These are phyloP conservation scores for Setipinna tenuifilis DNA, from an alignment of 2,797 vertebrate genomes.

Conservation along the genomic window DNA sequence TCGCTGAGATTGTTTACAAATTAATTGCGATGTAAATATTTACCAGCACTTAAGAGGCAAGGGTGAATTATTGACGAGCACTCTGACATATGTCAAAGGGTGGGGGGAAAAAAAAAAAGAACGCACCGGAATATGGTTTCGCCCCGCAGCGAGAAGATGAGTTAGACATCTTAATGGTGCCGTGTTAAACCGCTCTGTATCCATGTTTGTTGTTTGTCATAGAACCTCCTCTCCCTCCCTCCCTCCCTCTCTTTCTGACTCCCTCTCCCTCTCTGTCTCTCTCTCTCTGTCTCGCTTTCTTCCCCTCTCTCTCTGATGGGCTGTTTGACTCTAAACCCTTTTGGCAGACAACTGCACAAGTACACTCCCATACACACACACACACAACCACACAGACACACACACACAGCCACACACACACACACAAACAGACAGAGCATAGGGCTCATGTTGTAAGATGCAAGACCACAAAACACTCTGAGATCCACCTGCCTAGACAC, in stretches of 20 bases:
- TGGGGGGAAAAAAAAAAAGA: slow-evolving; percentile 32
- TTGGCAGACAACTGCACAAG: not conserved
- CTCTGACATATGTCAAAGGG: slow-evolving; percentile 56
- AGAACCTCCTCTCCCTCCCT: not conserved
- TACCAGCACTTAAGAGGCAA: slow-evolving; percentile 47
- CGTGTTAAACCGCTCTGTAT: slow-evolving; percentile 51
- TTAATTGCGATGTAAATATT: slow-evolving; percentile 67
- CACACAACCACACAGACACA: not conserved
- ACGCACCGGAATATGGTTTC: slow-evolving; percentile 43
- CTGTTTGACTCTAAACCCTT: slow-evolving; percentile 31
- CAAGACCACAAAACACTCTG: too few relatives aligned
- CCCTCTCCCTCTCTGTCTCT: slow-evolving; percentile 16
- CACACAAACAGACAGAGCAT: not conserved
- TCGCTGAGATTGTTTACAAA: slow-evolving; percentile 58
- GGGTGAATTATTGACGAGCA: slow-evolving; percentile 63
- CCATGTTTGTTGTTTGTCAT: slow-evolving; percentile 42
- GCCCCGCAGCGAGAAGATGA: slow-evolving; percentile 48
- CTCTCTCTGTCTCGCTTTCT: too few relatives aligned
- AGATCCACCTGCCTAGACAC: too few relatives aligned
- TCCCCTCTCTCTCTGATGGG: slow-evolving; percentile 43
- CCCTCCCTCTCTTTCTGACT: slow-evolving; percentile 11
- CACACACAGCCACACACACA: not conserved
- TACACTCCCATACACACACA: not conserved
- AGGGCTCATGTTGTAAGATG: too few relatives aligned
- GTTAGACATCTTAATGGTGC: slow-evolving; percentile 44